Evolutionary conservation across 2,888 invertebrate species (phyloP).

Genomic region (Atethmia centrago): DNA sequence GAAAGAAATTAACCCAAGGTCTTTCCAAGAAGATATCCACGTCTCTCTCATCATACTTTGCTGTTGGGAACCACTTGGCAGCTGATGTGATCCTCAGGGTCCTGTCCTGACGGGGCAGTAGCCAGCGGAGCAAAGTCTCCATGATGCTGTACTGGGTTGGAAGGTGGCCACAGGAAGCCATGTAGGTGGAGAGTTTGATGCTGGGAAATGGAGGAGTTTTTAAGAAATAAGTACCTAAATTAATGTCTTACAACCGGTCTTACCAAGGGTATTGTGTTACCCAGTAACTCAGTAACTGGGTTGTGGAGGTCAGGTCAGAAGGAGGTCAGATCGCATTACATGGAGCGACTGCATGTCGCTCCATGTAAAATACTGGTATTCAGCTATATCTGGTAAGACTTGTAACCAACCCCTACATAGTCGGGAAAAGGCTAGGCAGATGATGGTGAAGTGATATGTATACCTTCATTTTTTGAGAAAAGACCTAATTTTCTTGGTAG

Average conservation of each 20-base stretch:
- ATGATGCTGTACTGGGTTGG: constrained; percentile 76
- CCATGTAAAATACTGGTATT: background rate
- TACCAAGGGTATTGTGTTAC: background rate
- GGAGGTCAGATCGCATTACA: no score
- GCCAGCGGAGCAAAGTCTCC: constrained; percentile 82
- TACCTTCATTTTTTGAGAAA: no score
- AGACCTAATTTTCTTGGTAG: no score
- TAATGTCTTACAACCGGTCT: background rate
- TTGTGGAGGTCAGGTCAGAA: background rate
- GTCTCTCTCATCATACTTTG: constrained; percentile 63
- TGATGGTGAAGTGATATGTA: no score
- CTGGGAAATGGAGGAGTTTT: constrained; percentile 61
- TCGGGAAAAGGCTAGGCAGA: no score
- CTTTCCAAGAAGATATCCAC: constrained; percentile 76
- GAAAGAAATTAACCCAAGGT: constrained; percentile 77
- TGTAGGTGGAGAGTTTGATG: constrained; percentile 70
- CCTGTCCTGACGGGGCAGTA: constrained; percentile 75
- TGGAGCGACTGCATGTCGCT: no score
- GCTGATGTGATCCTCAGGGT: constrained; percentile 70
- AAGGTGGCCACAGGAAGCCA: constrained; percentile 75
- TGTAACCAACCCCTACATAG: no score
- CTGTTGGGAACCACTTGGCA: constrained; percentile 76
- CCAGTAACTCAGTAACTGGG: background rate
- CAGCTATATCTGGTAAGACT: no score
- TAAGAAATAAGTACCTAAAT: background rate